Conservation (phyloP, 2,113 vertebrate genomes). For the Circaetus cinerascens region DNA sequence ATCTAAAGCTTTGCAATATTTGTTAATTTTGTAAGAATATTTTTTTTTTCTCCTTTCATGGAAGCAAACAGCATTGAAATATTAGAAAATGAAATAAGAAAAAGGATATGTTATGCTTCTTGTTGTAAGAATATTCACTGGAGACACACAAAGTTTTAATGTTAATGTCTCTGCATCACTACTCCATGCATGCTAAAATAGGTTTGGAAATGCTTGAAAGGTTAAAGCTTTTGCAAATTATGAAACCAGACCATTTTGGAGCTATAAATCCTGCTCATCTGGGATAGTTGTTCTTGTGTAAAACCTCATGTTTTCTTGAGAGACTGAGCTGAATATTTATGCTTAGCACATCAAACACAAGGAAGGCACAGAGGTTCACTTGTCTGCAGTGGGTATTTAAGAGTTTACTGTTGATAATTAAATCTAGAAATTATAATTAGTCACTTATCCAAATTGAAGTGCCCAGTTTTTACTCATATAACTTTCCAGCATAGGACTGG, state of each 20-base stretch:
- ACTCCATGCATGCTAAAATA: constrained; percentile 42
- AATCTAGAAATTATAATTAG: constrained; percentile 3
- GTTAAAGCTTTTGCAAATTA: constrained; percentile 65
- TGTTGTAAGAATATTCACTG: constrained; percentile 33
- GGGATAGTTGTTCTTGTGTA: constrained; percentile 57
- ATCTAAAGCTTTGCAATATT: background rate
- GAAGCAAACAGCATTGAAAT: background rate
- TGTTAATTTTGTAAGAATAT: constrained; percentile 16
- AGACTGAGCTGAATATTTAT: constrained; percentile 57
- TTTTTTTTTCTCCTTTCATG: background rate
- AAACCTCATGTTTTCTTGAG: constrained; percentile 62
- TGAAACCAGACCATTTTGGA: constrained; percentile 53
- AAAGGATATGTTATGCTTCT: background rate
- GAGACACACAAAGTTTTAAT: constrained; percentile 57
- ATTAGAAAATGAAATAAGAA: constrained; percentile 26
- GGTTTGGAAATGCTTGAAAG: constrained; percentile 63
- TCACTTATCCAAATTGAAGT: background rate
- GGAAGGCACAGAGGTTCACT: background rate
- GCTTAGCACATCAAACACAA: constrained; percentile 41
- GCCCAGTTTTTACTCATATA: background rate
- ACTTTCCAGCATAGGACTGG: background rate
- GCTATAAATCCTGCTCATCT: constrained; percentile 60
- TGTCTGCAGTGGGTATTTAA: constrained; percentile 12
- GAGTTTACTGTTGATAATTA: constrained; percentile 20
- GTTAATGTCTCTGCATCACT: constrained; percentile 52